Conservation (phyloP, 2,888 invertebrate species). For the Monopis laevigella region DNA sequence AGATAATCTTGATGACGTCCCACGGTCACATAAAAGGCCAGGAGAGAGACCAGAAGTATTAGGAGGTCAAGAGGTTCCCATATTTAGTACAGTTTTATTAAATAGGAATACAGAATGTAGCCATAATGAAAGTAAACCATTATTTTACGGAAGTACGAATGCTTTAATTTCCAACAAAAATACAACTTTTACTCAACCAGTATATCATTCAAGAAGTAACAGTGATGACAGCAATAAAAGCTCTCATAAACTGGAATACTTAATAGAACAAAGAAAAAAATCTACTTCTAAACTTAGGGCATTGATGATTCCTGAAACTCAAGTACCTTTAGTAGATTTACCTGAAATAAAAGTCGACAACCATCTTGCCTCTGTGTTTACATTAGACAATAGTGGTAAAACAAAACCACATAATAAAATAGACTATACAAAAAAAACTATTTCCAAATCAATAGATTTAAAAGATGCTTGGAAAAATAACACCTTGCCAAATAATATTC, state of each 20-base stretch:
- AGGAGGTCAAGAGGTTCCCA: conserved; percentile 51
- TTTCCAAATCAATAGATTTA: conserved; percentile 34
- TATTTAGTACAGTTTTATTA: conserved; percentile 24
- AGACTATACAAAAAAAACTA: conserved; percentile 35
- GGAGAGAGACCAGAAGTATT: conserved; percentile 55
- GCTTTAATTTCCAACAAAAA: conserved; percentile 39
- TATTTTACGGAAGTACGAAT: conserved; percentile 57
- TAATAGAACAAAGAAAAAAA: conserved; percentile 83
- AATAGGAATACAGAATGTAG: conserved; percentile 26
- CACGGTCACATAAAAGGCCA: conserved; percentile 41
- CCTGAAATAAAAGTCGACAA: conserved; percentile 85
- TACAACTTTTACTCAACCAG: conserved; percentile 33
- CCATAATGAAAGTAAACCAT: conserved; percentile 37
- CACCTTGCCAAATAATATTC: conserved; percentile 64
- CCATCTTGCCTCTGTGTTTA: conserved; percentile 54
- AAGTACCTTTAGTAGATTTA: conserved; percentile 74
- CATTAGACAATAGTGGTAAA: conserved; percentile 40
- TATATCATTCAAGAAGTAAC: conserved; percentile 49
- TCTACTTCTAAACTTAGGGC: conserved; percentile 87
- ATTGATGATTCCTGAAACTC: conserved; percentile 86
- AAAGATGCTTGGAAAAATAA: conserved; percentile 53
- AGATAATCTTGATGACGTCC: conserved; percentile 63
- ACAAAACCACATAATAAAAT: conserved; percentile 27
- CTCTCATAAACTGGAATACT: conserved; percentile 72
- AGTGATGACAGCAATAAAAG: conserved; percentile 52